These are phyloP conservation scores for Sclerurus mexicanus DNA, from an alignment of 2,113 vertebrate genomes.

Conservation along the genomic window DNA sequence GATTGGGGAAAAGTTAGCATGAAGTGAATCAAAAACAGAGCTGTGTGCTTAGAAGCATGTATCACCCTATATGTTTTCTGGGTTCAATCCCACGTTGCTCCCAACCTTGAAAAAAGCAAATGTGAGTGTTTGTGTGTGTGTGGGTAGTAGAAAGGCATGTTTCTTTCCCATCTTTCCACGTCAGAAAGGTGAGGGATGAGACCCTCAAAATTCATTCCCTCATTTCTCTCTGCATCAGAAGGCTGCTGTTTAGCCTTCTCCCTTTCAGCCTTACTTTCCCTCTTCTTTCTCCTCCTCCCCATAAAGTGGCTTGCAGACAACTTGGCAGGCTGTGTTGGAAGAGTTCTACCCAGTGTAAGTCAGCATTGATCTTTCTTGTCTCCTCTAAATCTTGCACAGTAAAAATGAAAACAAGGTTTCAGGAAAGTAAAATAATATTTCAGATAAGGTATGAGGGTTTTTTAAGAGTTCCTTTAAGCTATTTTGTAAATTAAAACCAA, in stretches of 20 bases:
- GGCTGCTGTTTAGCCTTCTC: background rate
- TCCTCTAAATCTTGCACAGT: background rate
- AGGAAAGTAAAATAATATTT: background rate
- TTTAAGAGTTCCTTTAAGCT: background rate
- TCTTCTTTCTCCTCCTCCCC: background rate
- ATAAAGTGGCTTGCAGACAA: background rate
- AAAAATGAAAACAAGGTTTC: background rate
- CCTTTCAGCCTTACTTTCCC: background rate
- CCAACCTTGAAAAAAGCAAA: background rate
- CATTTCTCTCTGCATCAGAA: background rate
- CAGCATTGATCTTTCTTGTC: background rate
- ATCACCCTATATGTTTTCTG: background rate
- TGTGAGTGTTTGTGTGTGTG: accelerated
- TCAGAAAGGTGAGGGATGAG: background rate
- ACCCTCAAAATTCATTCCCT: background rate
- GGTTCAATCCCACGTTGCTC: background rate
- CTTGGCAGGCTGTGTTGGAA: background rate
- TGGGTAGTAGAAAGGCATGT: background rate
- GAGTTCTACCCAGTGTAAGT: background rate
- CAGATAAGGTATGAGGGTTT: background rate
- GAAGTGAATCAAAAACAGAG: background rate
- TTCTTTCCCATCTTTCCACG: background rate
- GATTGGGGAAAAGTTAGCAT: background rate
- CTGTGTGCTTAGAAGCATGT: background rate
- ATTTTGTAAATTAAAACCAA: background rate